phyloP scores from a whole-genome alignment of 2,888 invertebrate genomes.

The Ornithoptera alexandrae region DNA sequence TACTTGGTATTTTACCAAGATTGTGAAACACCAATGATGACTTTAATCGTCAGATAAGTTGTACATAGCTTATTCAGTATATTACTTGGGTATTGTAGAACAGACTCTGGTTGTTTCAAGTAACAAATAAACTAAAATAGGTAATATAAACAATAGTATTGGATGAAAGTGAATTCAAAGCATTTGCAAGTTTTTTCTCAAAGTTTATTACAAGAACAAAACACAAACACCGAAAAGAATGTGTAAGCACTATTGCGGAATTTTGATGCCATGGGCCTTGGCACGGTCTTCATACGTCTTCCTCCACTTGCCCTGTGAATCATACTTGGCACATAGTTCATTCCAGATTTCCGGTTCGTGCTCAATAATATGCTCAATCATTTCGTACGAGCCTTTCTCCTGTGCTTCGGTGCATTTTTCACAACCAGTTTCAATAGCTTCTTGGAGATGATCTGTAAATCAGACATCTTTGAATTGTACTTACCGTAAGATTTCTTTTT shows the following conservation, averaged over 20 bases:
- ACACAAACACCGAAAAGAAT: not conserved
- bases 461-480: not conserved
- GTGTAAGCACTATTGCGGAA: conserved; percentile 31
- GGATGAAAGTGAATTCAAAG: too few relatives aligned
- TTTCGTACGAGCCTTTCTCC: conserved; percentile 72
- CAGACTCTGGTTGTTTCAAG: too few relatives aligned
- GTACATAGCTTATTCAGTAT: too few relatives aligned
- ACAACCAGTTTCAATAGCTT: conserved; percentile 83
- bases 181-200: too few relatives aligned
- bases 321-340: conserved; percentile 82
- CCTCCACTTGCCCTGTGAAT: conserved; percentile 82
- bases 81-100: too few relatives aligned
- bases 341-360: conserved; percentile 82
- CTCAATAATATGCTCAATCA: conserved; percentile 83
- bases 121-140: too few relatives aligned
- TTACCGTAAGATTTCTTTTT: too few relatives aligned
- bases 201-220: not conserved
- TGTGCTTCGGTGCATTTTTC: conserved; percentile 84
- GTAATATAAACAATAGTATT: too few relatives aligned
- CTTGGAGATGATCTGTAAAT: conserved; percentile 75
- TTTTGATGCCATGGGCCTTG: conserved; percentile 66
- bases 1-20: too few relatives aligned
- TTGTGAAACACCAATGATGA: too few relatives aligned
- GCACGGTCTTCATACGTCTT: conserved; percentile 82
- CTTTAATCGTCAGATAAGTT: too few relatives aligned